Conservation (phyloP, 1,140 invertebrate genomes). For the Aphelinus atriplicis region DNA sequence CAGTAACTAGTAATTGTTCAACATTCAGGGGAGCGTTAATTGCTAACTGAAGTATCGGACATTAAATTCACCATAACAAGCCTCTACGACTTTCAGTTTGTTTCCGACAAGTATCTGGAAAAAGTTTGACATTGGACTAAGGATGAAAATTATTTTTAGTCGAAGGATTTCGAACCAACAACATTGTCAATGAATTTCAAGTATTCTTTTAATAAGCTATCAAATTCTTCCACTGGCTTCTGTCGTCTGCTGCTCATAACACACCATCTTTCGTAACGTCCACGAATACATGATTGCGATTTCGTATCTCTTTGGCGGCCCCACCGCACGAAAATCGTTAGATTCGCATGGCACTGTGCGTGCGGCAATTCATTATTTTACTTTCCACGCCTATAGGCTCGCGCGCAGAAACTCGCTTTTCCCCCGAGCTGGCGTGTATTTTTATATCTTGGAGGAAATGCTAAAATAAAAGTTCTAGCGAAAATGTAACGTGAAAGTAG, state of each 20-base stretch:
- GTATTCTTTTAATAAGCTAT: too few species aligned
- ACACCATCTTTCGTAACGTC: conserved; percentile 1
- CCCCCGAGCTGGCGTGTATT: not conserved
- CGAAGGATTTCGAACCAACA: too few species aligned
- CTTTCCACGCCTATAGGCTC: conserved; percentile 28
- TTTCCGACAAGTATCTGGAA: too few species aligned
- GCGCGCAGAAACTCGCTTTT: conserved; percentile 19
- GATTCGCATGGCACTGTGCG: conserved; percentile 31
- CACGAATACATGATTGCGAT: not conserved
- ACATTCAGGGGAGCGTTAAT: too few species aligned
- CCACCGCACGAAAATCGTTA: conserved; percentile 33
- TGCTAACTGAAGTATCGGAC: too few species aligned
- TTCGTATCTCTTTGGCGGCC: not conserved
- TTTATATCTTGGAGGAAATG: conserved; percentile 24
- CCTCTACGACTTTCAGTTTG: too few species aligned
- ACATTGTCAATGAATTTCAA: too few species aligned
- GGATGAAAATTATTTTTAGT: too few species aligned
- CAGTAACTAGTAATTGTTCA: too few species aligned
- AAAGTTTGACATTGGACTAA: too few species aligned
- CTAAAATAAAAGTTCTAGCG: not conserved
- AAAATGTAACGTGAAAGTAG: not conserved
- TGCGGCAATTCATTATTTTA: conserved; percentile 32
- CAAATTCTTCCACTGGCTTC: too few species aligned
- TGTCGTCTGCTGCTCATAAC: not conserved
- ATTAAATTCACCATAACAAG: too few species aligned